Conservation (phyloP, 2,888 invertebrate species). For the Amaurobius ferox region DNA sequence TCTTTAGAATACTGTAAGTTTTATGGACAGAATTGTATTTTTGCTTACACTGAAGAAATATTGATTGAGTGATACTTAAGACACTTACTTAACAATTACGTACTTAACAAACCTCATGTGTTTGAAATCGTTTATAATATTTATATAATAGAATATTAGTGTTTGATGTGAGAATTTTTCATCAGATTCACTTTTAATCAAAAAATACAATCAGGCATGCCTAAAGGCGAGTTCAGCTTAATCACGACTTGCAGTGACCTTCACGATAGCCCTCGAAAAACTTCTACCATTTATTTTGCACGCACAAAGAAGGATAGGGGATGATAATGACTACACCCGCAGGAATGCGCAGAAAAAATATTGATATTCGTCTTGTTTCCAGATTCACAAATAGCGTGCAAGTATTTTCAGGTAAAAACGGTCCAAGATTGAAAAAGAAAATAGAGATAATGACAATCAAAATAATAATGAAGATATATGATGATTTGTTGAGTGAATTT, state of each 20-base stretch:
- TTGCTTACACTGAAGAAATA: no score
- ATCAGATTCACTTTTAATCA: not conserved
- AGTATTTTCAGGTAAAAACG: no score
- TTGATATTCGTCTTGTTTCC: conserved; percentile 2
- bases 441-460: not conserved
- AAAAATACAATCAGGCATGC: not conserved
- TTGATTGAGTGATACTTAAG: no score
- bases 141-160: no score
- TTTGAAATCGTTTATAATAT: no score
- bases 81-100: no score
- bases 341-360: conserved; percentile 19
- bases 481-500: no score
- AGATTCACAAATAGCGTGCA: not conserved
- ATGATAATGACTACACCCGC: not conserved
- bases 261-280: not conserved
- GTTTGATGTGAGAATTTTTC: no score
- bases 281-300: not conserved
- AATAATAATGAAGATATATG: not conserved
- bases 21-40: no score
- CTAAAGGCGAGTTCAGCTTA: not conserved
- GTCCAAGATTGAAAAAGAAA: no score
- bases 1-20: no score
- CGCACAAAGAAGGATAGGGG: not conserved
- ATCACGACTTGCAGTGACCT: not conserved
- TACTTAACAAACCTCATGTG: no score